Evolutionary conservation across 2,113 vertebrate species (phyloP).

Genomic region (Narcine bancroftii): DNA sequence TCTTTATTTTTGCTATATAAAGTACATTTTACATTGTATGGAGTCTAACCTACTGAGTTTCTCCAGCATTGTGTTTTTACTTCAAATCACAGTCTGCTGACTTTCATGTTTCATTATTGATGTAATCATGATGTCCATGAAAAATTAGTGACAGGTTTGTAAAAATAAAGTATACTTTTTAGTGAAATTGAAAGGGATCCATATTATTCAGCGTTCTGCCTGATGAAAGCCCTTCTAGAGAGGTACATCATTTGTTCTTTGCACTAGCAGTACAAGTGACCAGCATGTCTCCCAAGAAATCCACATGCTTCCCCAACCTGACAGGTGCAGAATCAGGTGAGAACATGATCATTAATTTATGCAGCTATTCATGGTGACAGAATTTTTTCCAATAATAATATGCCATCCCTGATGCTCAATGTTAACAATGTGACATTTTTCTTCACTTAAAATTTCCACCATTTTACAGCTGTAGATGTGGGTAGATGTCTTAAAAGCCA

Average conservation of each 20-base stretch:
- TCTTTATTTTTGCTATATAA: too few relatives aligned
- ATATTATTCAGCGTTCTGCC: not conserved
- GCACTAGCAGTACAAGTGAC: not conserved
- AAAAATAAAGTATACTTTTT: not conserved
- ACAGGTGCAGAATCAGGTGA: slow-evolving; percentile 12
- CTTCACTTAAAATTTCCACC: not conserved
- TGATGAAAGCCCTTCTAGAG: not conserved
- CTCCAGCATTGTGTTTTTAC: too few relatives aligned
- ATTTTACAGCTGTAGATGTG: not conserved
- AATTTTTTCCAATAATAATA: slow-evolving; percentile 27
- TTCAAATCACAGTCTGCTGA: too few relatives aligned
- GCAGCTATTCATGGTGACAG: slow-evolving; percentile 26
- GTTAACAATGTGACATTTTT: not conserved
- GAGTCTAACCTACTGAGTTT: too few relatives aligned
- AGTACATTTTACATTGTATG: too few relatives aligned
- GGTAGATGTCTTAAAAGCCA: not conserved
- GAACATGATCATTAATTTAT: slow-evolving; percentile 25
- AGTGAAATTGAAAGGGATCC: not conserved
- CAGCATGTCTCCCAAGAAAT: slow-evolving; percentile 27
- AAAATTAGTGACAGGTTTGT: not conserved
- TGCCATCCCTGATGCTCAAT: slow-evolving; percentile 19
- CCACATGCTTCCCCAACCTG: not conserved
- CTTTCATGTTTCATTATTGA: too few relatives aligned
- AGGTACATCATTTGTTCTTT: not conserved
- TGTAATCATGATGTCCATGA: not conserved